Conservation (phyloP, 2,888 invertebrate species). For the Gryllus longicercus region DNA sequence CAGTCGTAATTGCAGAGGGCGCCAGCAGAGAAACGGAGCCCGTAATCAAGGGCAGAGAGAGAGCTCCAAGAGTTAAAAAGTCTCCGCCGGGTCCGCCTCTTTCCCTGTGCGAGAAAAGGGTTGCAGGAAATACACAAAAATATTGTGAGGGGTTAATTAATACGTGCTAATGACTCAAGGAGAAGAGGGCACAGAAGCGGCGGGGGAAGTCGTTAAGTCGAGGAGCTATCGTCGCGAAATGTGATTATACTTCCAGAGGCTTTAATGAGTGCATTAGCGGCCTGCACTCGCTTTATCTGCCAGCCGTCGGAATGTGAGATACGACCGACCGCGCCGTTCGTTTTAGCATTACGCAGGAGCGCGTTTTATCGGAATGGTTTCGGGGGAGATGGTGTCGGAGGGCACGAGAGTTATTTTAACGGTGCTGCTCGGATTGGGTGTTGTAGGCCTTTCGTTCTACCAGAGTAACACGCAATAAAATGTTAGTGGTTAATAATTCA, state of each 20-base stretch:
- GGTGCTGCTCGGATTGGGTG: no score
- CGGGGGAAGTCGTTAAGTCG: background rate
- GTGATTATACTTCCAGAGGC: background rate
- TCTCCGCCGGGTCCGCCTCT: background rate
- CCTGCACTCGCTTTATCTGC: background rate
- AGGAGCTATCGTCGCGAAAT: slow-evolving; percentile 5
- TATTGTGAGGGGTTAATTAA: slow-evolving; percentile 17
- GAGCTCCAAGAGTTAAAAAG: background rate
- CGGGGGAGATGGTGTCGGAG: background rate
- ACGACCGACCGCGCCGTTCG: background rate
- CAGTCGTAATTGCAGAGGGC: slow-evolving; percentile 6
- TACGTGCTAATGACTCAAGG: slow-evolving; percentile 8
- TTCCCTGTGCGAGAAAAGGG: background rate
- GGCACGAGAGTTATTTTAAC: no score
- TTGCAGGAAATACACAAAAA: slow-evolving; percentile 2
- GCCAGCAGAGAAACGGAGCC: background rate
- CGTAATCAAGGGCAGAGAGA: background rate
- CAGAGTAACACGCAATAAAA: no score
- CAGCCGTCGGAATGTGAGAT: background rate
- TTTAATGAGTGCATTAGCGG: background rate
- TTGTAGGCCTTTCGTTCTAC: no score
- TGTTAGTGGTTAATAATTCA: no score
- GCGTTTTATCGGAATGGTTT: background rate
- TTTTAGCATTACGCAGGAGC: background rate
- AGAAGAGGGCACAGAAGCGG: background rate